Base-by-base conservation (phyloP, 2,113 vertebrate species). In the Ceuthmochares aereus region DNA sequence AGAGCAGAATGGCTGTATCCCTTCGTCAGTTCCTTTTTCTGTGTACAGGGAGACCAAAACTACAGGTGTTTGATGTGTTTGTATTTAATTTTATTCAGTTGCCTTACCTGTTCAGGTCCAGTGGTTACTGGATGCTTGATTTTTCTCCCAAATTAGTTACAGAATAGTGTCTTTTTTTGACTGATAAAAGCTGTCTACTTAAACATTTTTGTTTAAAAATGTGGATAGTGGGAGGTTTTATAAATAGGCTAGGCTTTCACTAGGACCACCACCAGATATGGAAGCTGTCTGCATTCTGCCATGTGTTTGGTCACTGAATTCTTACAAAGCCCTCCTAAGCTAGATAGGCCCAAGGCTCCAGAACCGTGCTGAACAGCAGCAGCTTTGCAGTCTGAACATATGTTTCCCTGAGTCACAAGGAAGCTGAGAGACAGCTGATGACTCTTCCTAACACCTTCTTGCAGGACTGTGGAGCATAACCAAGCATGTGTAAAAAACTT, bases 201-300 rank as follows among this genome's bases (percentile, higher is more conserved):
- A 69, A 84, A 62, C 10, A 0, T 32, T 29, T 54, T 76, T 77
- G 18, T 60, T 87, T 80, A 88, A 87, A 60, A 29, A 10, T 25
- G 2, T 34, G 27, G 77, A 66, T 17, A 51, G 59, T 40, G 40
- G 45, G 77, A 87, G 25, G 26, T 47, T 75, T 87, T 82, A 78
- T 84, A 95, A 93, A 88, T 18, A 88, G 51, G 3, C 3, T 27
- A 43, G 26, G 7, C 78, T 89, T 93, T 91, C 37, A 64, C 36
- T 47, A 36, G 74, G 43, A 64, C 11, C 9, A 47, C 34, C 16
- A 36, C 30, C 49, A 87, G 62, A 22, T 76, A n/a, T 4, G 67
- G 56, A 68, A 84, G 26, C 55, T 69, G 19, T 32, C 30, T 77
- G 49, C 23, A 4, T 87, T 72, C 79, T 80, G 23, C 40, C 54